Evolutionary conservation across 64 coral and sea anemone species (phyloP), one percentile per base, ranked within the genome.

Genomic region (Catalaphyllia jardinei): DNA sequence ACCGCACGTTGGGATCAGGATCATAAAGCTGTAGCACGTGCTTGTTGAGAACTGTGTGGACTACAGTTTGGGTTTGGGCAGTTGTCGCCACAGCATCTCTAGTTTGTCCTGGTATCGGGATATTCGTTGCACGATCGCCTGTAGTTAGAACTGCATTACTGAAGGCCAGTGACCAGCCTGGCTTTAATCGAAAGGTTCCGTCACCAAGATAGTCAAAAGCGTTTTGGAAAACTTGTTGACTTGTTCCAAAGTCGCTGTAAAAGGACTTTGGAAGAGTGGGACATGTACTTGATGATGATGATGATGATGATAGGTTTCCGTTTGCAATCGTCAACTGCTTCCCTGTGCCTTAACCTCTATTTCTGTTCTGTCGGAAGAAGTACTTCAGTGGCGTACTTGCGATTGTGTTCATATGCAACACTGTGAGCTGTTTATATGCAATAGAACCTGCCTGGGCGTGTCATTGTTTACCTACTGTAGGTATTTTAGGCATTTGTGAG

Each of bases 1-100:
- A 28, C 62, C 33, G 64, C 82, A 86, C 1, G 82, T 86, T 71
- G 62, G 82, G 35, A 86, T 28, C 0, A 86, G 31, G 24, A 86
- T 86, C 82, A 86, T 86, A 31, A 10, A 86, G 82, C 82, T 86
- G 82, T 86, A 31, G 82, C 82, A 5, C 82, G n/a, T 27, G 82
- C 82, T 0, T 20, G 62, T 72, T 86, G 82, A 67, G 31, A 35
- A 11, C 39, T 16, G 17, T 24, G 11, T 18, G 60, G 60, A 60
- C 29, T 51, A 29, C 85, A 87, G 0, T n/a, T 74, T 55, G 3
- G 1, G 85, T 73, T 87, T n/a, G 85, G 7, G 42, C 85, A 72
- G 85, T 87, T 74, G 46, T 14, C 18, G 30, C 74, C 85, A 60
- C 85, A 87, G 11, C 85, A 87, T 8, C 31, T 4, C 82, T 39